Percentiles rank a stretch among this genome's conserved stretches.
Evolutionary conservation across 2,888 invertebrate genomes (phyloP).

Genomic region (Morpho deidamia): DNA sequence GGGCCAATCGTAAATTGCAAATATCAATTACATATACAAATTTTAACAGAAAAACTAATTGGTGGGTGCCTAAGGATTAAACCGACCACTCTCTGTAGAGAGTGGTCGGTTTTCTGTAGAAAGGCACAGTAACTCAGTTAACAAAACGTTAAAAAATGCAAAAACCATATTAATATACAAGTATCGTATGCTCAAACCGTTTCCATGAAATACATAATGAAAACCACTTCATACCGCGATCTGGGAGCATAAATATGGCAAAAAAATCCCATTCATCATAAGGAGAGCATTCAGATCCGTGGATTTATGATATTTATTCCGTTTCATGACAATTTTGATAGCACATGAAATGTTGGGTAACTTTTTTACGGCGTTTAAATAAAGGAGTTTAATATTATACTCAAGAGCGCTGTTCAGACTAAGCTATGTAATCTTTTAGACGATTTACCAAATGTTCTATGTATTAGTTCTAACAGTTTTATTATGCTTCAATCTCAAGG

Average conservation of each 20-base stretch:
- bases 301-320: constrained; percentile 65
- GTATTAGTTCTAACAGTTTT: no score
- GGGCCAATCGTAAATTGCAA: no score
- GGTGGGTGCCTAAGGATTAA: no score
- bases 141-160: background rate
- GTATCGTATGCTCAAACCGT: constrained; percentile 4
- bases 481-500: no score
- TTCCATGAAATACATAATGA: constrained; percentile 14
- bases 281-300: constrained; percentile 49
- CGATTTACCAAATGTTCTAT: no score
- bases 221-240: constrained; percentile 20
- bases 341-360: constrained; percentile 26
- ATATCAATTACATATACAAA: no score
- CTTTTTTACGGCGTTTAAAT: constrained; percentile 12
- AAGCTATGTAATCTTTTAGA: background rate
- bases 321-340: constrained; percentile 41
- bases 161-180: constrained; percentile 8
- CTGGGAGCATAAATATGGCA: constrained; percentile 31
- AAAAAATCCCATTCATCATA: constrained; percentile 68
- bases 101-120: no score
- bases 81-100: background rate
- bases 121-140: background rate
- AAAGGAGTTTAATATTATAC: background rate
- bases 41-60: no score
- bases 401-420: background rate